phyloP scores from a whole-genome alignment of 1,140 invertebrate genomes.

The Brachionus paranguensis region DNA sequence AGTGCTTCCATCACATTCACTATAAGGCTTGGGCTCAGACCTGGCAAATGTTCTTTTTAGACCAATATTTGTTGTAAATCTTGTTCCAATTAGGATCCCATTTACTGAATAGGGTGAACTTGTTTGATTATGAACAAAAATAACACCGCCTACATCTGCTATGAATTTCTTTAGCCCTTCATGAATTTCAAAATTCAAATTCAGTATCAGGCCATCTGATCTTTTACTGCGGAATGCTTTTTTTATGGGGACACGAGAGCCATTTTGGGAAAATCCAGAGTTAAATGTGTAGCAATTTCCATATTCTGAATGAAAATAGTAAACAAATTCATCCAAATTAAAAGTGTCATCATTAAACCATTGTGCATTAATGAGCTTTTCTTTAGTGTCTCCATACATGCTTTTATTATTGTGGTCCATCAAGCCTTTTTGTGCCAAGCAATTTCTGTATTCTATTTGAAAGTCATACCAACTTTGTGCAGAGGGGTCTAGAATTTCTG shows the following conservation, averaged over 20 bases:
- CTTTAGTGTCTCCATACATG: background rate
- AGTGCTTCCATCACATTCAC: background rate
- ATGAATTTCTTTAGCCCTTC: background rate
- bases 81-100: background rate
- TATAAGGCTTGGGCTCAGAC: conserved; percentile 3
- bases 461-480: background rate
- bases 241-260: background rate
- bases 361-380: background rate
- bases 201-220: background rate
- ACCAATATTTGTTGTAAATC: background rate
- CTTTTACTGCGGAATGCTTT: background rate
- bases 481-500: background rate
- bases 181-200: background rate
- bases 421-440: background rate
- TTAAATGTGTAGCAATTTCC: background rate
- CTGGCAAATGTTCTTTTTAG: background rate
- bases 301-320: background rate
- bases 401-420: background rate
- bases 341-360: background rate
- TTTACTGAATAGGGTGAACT: background rate
- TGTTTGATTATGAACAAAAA: conserved; percentile 1
- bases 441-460: background rate
- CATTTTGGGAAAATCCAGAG: background rate
- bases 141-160: background rate
- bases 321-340: background rate